Evolutionary conservation across 2,113 vertebrate species (phyloP).

Genomic region (Chloropsis cyanopogon): DNA sequence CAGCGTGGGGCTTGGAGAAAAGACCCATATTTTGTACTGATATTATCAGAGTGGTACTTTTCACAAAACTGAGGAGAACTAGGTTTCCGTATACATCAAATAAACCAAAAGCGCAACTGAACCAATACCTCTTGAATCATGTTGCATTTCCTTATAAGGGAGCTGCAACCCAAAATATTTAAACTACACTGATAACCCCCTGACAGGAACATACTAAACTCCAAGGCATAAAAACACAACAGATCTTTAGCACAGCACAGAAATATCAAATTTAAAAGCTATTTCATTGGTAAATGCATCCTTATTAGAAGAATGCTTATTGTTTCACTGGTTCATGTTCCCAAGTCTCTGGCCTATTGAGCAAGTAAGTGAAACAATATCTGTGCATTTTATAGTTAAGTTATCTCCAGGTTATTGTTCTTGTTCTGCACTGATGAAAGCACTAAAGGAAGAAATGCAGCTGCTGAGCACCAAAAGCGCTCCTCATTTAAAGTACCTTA

Average conservation of each 20-base stretch:
- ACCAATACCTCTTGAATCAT: background rate
- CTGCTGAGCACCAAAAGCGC: background rate
- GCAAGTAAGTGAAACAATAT: constrained; percentile 12
- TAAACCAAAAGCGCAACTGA: background rate
- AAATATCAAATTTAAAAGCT: background rate
- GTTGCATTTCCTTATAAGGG: background rate
- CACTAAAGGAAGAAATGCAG: background rate
- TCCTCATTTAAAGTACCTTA: background rate
- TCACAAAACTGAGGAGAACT: background rate
- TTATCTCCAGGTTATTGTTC: background rate
- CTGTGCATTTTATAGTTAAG: constrained; percentile 28
- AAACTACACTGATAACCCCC: background rate
- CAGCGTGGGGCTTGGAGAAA: background rate
- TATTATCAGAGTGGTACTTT: background rate
- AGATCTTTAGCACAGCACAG: background rate
- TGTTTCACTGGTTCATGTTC: background rate
- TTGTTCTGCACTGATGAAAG: background rate
- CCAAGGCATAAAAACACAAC: background rate
- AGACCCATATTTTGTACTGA: background rate
- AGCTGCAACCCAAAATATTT: background rate
- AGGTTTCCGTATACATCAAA: background rate
- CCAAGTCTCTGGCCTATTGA: background rate
- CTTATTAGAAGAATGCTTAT: background rate
- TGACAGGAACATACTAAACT: background rate
- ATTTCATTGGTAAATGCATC: background rate